These are phyloP conservation scores for Zootermopsis nevadensis DNA, from an alignment of 2,888 invertebrate species.

Conservation along the genomic window DNA sequence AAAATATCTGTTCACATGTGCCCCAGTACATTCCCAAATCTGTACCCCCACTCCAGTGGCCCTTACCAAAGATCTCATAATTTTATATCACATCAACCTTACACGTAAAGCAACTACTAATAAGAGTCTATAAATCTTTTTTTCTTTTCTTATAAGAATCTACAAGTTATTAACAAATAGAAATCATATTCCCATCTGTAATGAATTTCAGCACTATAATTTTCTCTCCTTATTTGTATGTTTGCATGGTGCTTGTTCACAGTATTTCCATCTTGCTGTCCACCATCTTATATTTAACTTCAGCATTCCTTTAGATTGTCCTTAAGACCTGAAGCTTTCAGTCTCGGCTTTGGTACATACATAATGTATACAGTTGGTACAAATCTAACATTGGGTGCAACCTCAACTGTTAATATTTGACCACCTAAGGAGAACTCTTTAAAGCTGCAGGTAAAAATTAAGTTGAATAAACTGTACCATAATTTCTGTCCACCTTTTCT, in stretches of 20 bases:
- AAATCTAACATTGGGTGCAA: neutral
- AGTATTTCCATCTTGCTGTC: neutral
- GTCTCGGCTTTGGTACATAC: constrained; percentile 51
- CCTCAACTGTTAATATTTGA: constrained; percentile 1
- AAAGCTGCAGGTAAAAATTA: constrained; percentile 28
- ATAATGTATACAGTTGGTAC: constrained; percentile 34
- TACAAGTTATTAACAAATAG: constrained; percentile 49
- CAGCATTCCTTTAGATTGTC: constrained; percentile 48
- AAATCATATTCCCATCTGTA: constrained; percentile 47
- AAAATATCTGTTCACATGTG: no score
- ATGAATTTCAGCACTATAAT: neutral
- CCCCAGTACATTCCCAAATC: constrained; percentile 10
- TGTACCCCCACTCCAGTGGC: constrained; percentile 17
- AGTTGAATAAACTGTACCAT: constrained; percentile 45
- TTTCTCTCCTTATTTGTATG: neutral
- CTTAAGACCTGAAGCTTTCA: constrained; percentile 50
- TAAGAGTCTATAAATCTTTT: constrained; percentile 55
- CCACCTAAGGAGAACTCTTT: constrained; percentile 14
- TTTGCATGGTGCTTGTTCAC: neutral
- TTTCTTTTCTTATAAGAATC: constrained; percentile 48
- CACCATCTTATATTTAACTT: no score
- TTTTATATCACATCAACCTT: constrained; percentile 66
- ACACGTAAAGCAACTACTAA: constrained; percentile 64
- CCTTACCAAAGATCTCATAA: constrained; percentile 46
- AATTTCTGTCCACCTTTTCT: constrained; percentile 45